These are phyloP conservation scores for Cyprinus carpio DNA, from an alignment of 2,113 vertebrate genomes.

Conservation along the genomic window DNA sequence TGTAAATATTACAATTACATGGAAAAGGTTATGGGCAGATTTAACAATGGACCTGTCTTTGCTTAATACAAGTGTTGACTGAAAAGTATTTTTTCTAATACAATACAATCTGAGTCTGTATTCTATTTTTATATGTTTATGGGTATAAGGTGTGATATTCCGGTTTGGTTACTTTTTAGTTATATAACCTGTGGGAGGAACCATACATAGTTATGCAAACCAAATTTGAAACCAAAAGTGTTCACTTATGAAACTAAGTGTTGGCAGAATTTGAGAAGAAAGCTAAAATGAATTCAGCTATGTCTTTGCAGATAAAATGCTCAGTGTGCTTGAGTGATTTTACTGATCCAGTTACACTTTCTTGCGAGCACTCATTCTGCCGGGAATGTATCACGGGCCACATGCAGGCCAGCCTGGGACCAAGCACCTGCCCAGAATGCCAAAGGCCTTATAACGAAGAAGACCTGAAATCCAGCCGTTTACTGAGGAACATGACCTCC, in stretches of 20 bases:
- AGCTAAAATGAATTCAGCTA: neutral
- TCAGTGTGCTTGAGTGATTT: constrained; percentile 65
- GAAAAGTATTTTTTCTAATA: neutral
- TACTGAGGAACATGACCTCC: constrained; percentile 54
- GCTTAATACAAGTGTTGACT: neutral
- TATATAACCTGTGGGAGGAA: neutral
- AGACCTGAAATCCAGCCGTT: constrained; percentile 47
- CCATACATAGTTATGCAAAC: neutral
- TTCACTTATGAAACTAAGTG: neutral
- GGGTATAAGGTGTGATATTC: neutral
- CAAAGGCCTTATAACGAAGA: neutral
- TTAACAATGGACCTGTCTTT: neutral
- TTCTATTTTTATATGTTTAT: neutral
- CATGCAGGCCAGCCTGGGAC: neutral
- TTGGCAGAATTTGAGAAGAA: neutral
- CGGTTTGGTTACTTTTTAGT: neutral
- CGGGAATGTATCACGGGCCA: constrained; percentile 55
- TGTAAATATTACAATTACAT: neutral
- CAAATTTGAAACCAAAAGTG: neutral
- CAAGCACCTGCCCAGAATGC: constrained; percentile 59
- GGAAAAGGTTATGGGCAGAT: neutral
- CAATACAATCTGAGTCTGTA: neutral
- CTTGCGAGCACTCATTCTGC: constrained; percentile 70
- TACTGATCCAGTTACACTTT: constrained; percentile 64
- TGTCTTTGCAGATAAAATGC: constrained; percentile 56